Conservation (phyloP, 92 coral and sea anemone genomes). For the Porites cylindrica region DNA sequence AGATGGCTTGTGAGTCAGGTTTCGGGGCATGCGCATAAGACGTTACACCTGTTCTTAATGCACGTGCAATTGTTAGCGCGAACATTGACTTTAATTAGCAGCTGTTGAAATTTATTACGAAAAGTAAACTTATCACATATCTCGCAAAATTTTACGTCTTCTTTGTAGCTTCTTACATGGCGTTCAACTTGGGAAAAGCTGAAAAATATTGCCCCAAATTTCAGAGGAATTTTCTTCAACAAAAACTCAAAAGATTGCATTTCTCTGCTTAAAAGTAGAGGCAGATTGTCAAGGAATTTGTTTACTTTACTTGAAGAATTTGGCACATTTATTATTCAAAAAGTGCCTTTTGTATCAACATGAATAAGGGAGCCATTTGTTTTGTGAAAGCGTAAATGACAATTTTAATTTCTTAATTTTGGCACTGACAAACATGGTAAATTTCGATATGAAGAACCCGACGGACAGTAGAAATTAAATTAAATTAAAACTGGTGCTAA, state of each 20-base stretch:
- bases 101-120: slow-evolving; percentile 74
- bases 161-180: slow-evolving; percentile 1
- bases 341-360: slow-evolving; percentile 54
- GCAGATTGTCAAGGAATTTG: slow-evolving; percentile 51
- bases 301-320: slow-evolving; percentile 65
- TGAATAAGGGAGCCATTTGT: slow-evolving; percentile 45
- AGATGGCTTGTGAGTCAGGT: slow-evolving; percentile 31
- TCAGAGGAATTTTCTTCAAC: neutral
- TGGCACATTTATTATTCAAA: slow-evolving; percentile 72
- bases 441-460: neutral
- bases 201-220: neutral
- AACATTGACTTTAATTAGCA: slow-evolving; percentile 78
- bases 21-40: slow-evolving; percentile 65
- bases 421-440: slow-evolving; percentile 20
- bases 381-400: slow-evolving; percentile 44
- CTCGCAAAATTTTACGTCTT: slow-evolving; percentile 11
- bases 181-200: neutral
- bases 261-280: slow-evolving; percentile 12
- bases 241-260: neutral
- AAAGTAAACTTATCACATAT: slow-evolving; percentile 42
- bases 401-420: slow-evolving; percentile 43
- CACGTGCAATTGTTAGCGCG: slow-evolving; percentile 71
- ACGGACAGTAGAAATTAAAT: slow-evolving; percentile 26
- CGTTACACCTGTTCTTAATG: slow-evolving; percentile 75
- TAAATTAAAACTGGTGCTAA: slow-evolving; percentile 6